phyloP scores from a whole-genome alignment of 2,113 vertebrate genomes.

The Eolophus roseicapilla region DNA sequence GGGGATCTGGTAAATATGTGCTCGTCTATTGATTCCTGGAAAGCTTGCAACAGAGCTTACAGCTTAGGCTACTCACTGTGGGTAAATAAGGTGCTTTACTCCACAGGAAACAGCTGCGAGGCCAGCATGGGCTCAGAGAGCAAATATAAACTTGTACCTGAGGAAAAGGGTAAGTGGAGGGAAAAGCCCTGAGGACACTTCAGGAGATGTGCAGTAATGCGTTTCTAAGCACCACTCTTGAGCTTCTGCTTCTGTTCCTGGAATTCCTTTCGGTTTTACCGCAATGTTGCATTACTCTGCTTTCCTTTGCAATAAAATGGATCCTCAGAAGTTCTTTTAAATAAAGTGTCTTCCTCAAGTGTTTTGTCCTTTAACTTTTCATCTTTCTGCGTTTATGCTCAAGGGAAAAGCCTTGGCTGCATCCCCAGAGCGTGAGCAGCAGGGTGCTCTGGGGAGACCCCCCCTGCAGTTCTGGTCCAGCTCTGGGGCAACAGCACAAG shows the following conservation, averaged over 20 bases:
- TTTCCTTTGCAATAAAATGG: background rate
- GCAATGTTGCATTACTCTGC: background rate
- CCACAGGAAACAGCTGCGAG: background rate
- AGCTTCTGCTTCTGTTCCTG: background rate
- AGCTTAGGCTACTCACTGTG: background rate
- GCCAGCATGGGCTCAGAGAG: background rate
- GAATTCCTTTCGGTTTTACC: background rate
- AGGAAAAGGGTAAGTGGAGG: background rate
- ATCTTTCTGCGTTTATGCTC: background rate
- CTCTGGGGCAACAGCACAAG: background rate
- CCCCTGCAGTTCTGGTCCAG: background rate
- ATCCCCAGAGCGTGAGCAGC: no score
- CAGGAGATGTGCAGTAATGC: background rate
- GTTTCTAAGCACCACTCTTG: background rate
- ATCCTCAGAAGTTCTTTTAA: background rate
- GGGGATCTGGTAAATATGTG: background rate
- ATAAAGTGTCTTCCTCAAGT: background rate
- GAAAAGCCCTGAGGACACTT: background rate
- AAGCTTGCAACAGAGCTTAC: background rate
- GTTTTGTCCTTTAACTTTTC: background rate
- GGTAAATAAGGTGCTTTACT: background rate
- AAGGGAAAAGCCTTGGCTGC: background rate
- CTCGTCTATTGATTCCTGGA: background rate
- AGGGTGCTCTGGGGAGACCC: no score
- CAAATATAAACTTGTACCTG: background rate